A percentile compares a stretch with the other conserved stretches of the same genome.
Conservation (phyloP, 1,140 invertebrate genomes). For the Latrodectus geometricus region DNA sequence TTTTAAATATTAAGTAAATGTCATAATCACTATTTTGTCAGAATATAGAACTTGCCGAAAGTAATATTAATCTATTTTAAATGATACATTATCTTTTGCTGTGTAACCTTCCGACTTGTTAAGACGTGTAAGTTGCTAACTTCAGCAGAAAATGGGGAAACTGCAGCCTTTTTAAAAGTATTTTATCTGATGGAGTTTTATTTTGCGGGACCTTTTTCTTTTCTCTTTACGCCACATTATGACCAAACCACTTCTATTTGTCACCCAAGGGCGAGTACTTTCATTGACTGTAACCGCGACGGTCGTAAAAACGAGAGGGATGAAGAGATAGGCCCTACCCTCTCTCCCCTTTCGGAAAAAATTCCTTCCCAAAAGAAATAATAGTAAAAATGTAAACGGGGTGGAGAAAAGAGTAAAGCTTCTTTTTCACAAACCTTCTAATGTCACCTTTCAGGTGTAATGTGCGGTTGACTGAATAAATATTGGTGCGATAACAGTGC, state of each 20-base stretch:
- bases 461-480: not conserved
- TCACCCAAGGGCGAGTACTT: conserved; percentile 11
- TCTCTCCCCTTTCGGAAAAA: not conserved
- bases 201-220: too few relatives aligned
- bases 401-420: not conserved
- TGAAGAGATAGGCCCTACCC: conserved; percentile 6
- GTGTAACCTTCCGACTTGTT: too few relatives aligned
- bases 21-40: too few relatives aligned
- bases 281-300: not conserved
- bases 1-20: too few relatives aligned
- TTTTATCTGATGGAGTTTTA: too few relatives aligned
- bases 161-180: too few relatives aligned
- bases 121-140: too few relatives aligned
- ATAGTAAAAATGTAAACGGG: conserved; percentile 1
- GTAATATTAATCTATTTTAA: too few relatives aligned
- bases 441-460: conserved; percentile 26
- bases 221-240: not conserved
- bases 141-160: too few relatives aligned
- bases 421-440: not conserved
- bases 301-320: conserved; percentile 10
- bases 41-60: too few relatives aligned
- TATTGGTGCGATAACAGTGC: conserved; percentile 17
- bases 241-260: not conserved
- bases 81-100: too few relatives aligned
- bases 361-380: conserved; percentile 2